Evolutionary conservation across 1,140 invertebrate genomes (phyloP).

Genomic region (Drosophila suzukii): DNA sequence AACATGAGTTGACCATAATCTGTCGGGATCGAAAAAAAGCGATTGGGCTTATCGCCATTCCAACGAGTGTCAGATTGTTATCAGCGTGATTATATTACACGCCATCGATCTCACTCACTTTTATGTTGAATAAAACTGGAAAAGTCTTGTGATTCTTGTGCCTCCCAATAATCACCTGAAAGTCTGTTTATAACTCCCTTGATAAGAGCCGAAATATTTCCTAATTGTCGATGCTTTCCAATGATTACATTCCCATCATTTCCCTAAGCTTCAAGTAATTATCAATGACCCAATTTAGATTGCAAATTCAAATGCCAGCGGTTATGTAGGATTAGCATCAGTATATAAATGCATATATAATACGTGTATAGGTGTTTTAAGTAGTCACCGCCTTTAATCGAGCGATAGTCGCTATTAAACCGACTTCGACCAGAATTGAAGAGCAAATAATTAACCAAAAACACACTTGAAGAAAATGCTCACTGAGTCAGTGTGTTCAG

Average conservation of each 20-base stretch:
- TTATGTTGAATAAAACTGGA: background rate
- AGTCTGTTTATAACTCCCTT: background rate
- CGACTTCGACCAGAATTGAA: constrained; percentile 14
- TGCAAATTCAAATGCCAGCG: constrained; percentile 1
- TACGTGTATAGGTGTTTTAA: background rate
- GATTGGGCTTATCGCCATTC: background rate
- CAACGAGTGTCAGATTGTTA: too few relatives aligned
- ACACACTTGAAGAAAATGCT: too few relatives aligned
- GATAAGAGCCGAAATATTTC: background rate
- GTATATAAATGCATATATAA: too few relatives aligned
- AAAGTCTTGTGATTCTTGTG: too few relatives aligned
- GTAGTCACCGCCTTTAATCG: constrained; percentile 2
- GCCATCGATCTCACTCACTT: background rate
- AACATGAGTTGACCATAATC: background rate
- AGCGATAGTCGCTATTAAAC: background rate
- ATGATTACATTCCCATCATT: constrained; percentile 8
- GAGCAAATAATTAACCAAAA: too few relatives aligned
- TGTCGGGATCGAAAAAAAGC: background rate
- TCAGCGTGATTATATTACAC: background rate
- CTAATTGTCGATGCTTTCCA: background rate
- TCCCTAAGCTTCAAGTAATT: constrained; percentile 8
- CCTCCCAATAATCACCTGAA: background rate
- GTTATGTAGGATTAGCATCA: constrained; percentile 2
- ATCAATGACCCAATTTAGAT: constrained; percentile 20
- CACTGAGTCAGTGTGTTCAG: too few relatives aligned